A percentile compares a stretch with the other conserved stretches of the same genome.
phyloP scores from a whole-genome alignment of 2,888 invertebrate species.

The Ophion ellenae region DNA sequence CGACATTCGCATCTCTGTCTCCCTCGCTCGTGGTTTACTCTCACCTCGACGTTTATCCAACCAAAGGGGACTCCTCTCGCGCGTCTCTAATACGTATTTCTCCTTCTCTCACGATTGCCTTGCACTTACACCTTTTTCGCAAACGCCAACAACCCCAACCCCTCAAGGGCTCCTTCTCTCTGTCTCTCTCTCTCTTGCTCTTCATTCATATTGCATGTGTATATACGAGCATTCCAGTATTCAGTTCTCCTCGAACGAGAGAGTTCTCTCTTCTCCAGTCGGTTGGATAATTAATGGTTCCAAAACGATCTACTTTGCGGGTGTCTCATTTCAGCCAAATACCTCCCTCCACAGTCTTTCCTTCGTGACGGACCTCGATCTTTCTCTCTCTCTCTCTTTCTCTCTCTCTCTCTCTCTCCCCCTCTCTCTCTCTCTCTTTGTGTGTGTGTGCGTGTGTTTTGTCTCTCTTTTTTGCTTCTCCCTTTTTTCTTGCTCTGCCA shows the following conservation, averaged over 20 bases:
- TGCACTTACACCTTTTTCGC: slow-evolving; percentile 60
- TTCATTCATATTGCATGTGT: slow-evolving; percentile 37
- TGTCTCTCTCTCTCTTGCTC: slow-evolving; percentile 20
- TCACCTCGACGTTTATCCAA: slow-evolving; percentile 44
- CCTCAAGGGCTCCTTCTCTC: slow-evolving; percentile 50
- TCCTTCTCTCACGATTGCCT: slow-evolving; percentile 55
- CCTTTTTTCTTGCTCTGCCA: no score
- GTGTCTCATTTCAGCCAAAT: slow-evolving; percentile 80
- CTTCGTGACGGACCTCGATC: not conserved
- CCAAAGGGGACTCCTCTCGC: slow-evolving; percentile 36
- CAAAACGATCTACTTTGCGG: slow-evolving; percentile 80
- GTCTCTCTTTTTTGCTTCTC: no score
- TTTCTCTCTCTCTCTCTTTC: not conserved
- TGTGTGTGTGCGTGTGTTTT: no score
- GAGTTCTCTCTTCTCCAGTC: slow-evolving; percentile 26
- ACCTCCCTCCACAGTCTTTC: slow-evolving; percentile 70
- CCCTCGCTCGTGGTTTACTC: slow-evolving; percentile 48
- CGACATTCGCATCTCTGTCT: slow-evolving; percentile 76
- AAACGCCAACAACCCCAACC: slow-evolving; percentile 56
- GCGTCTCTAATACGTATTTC: slow-evolving; percentile 51
- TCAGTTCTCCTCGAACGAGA: slow-evolving; percentile 47
- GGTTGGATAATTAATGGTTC: slow-evolving; percentile 81
- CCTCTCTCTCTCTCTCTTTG: no score
- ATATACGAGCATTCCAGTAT: slow-evolving; percentile 57
- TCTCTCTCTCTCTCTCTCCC: no score